Base-by-base conservation (phyloP, 2,888 invertebrate species). In the Nomada fabriciana region DNA sequence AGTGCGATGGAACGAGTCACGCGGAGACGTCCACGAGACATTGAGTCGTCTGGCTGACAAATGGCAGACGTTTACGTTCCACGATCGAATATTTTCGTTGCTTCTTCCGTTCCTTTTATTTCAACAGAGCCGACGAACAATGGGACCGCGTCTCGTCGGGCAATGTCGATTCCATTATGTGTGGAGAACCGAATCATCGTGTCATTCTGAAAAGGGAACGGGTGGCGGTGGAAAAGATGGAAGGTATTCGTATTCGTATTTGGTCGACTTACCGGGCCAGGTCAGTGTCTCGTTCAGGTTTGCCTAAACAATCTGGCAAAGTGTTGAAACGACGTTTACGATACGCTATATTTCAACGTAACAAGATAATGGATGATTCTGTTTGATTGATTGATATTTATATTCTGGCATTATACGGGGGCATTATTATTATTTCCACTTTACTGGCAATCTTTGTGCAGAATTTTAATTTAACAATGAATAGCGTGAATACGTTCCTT, bases 41-140 rank as follows among this genome's bases (percentile, higher is more conserved):
- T 76, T 78, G 77, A 84, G 65, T 77, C 78, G 69, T 73, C 69
- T 60, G 53, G 15, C 42, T 63, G 72, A 84, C 60, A 76, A 82
- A 79, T 71, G 47, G 61, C 64, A 47, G 29, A 57, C 82, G 69
- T 82, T 76, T 69, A 60, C 61, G 70, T 68, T 72, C 74, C 53
- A 36, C 67, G 25, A 65, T 36, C 67, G 61, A 79, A 78, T 73
- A 81, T 79, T 82, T 84, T 82, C 71, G 53, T n/a, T 42, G 57
- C 50, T 75, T 42, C 68, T 63, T 60, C 53, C 50, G 18, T 43
- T 43, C 13, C 64, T 59, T 60, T 75, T 68, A 25, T 23, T 69
- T 53, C 65, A 47, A 23, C 57, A 47, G 68, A 52, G 64, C 18
- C 69, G 1, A 1, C 18, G 55, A 67, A 71, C 76, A 57, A 70